A percentile compares a stretch with the other conserved stretches of the same genome.
These are phyloP conservation scores for Eurosta solidaginis DNA, from an alignment of 1,140 invertebrate genomes.

Conservation along the genomic window DNA sequence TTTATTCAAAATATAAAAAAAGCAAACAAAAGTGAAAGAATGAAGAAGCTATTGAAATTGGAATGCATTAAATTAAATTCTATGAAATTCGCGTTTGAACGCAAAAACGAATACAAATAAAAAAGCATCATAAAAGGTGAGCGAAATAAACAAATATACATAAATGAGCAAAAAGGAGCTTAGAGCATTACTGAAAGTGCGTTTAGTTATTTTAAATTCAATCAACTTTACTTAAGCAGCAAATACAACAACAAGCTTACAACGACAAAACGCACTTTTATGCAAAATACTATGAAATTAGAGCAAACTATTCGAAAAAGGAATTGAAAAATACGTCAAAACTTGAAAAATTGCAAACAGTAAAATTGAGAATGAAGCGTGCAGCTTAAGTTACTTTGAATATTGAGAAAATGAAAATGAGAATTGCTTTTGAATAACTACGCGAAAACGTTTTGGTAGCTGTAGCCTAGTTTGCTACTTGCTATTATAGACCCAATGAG, in stretches of 20 bases:
- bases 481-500: no score
- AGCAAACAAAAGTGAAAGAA: not conserved
- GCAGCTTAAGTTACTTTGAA: not conserved
- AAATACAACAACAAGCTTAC: not conserved
- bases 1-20: not conserved
- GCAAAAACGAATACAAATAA: not conserved
- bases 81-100: not conserved
- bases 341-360: not conserved
- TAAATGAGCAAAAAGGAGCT: not conserved
- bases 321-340: not conserved
- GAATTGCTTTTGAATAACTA: conserved; percentile 14
- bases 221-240: not conserved
- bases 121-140: not conserved
- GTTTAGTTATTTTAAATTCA: not conserved
- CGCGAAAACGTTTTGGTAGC: not conserved
- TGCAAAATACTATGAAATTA: not conserved
- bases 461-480: not conserved
- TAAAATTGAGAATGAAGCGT: not conserved
- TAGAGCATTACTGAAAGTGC: not conserved
- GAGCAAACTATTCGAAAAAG: not conserved
- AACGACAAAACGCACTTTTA: not conserved
- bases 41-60: not conserved
- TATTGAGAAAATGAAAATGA: conserved; percentile 4
- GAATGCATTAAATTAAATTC: conserved; percentile 12
- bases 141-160: not conserved